phyloP scores from a whole-genome alignment of 2,113 vertebrate genomes.

The Phrynocephalus versicolor region DNA sequence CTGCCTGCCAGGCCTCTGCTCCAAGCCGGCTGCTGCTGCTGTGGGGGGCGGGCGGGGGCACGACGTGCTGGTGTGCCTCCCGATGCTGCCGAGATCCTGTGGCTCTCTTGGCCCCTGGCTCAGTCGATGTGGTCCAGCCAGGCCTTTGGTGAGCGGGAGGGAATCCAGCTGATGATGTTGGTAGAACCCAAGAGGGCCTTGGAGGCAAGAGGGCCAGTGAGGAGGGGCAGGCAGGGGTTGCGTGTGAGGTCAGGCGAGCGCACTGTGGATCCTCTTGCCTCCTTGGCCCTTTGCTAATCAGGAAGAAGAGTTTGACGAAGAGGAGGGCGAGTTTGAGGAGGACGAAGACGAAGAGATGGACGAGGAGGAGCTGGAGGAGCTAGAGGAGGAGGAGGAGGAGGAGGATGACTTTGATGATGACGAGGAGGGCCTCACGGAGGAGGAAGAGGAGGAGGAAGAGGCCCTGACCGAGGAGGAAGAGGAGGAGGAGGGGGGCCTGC shows the following conservation, averaged over 20 bases:
- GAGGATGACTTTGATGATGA: constrained; percentile 79
- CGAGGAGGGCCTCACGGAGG: constrained; percentile 81
- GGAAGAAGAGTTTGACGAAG: constrained; percentile 57
- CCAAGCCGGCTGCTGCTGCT: too few species aligned
- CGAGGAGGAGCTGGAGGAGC: constrained; percentile 78
- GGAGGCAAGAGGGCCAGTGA: background rate
- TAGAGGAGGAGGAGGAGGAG: constrained; percentile 77
- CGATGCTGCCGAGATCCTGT: too few species aligned
- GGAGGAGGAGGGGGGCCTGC: constrained; percentile 49
- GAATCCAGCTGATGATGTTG: background rate
- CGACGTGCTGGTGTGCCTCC: too few species aligned
- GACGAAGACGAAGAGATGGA: constrained; percentile 80
- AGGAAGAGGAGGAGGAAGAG: constrained; percentile 57
- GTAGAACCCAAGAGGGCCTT: background rate
- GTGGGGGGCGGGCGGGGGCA: too few species aligned
- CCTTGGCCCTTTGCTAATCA: constrained; percentile 26
- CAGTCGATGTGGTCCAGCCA: too few species aligned
- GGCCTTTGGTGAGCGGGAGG: too few species aligned
- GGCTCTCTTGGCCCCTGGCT: background rate
- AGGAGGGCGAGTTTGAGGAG: constrained; percentile 67
- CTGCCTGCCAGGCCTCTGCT: too few species aligned
- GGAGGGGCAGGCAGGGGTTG: background rate
- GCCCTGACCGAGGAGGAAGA: constrained; percentile 68
- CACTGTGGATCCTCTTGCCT: background rate
- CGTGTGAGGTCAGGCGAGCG: too few species aligned